Conservation (phyloP, 2,888 invertebrate genomes). For the Rutpela maculata region DNA sequence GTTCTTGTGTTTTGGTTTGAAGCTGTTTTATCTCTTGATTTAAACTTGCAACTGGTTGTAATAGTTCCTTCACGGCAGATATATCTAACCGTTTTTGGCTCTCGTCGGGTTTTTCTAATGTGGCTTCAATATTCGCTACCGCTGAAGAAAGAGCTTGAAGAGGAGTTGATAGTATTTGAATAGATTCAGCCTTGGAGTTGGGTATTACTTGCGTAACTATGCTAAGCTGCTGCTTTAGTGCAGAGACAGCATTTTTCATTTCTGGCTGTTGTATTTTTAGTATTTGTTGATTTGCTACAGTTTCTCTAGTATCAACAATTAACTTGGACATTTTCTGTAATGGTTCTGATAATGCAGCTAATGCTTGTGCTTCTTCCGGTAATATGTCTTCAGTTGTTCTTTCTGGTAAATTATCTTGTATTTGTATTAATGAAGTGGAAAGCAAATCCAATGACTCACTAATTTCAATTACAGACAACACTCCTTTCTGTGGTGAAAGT, state of each 20-base stretch:
- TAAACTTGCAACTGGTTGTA: too few relatives aligned
- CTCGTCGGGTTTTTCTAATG: neutral
- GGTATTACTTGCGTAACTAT: neutral
- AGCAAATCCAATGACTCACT: constrained; percentile 44
- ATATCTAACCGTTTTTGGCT: neutral
- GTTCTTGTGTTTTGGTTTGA: neutral
- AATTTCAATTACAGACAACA: constrained; percentile 49
- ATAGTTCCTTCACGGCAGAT: too few relatives aligned
- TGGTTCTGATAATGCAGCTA: constrained; percentile 39
- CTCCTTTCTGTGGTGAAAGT: constrained; percentile 39
- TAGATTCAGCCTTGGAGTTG: neutral
- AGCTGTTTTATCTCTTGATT: too few relatives aligned
- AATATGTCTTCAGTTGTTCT: constrained; percentile 36
- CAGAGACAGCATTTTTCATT: constrained; percentile 34
- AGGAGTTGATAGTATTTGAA: neutral
- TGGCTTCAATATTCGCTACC: neutral
- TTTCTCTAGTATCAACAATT: constrained; percentile 38
- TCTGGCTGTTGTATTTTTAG: constrained; percentile 22
- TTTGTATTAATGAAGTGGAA: constrained; percentile 41
- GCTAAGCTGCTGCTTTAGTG: constrained; percentile 39
- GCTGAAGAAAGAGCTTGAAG: constrained; percentile 6
- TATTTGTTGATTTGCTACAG: constrained; percentile 27
- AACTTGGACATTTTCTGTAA: constrained; percentile 47
- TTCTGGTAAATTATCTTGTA: constrained; percentile 13
- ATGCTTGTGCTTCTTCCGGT: constrained; percentile 33